Conservation (phyloP, 2,797 vertebrate genomes). For the Diglossa cyanea region DNA sequence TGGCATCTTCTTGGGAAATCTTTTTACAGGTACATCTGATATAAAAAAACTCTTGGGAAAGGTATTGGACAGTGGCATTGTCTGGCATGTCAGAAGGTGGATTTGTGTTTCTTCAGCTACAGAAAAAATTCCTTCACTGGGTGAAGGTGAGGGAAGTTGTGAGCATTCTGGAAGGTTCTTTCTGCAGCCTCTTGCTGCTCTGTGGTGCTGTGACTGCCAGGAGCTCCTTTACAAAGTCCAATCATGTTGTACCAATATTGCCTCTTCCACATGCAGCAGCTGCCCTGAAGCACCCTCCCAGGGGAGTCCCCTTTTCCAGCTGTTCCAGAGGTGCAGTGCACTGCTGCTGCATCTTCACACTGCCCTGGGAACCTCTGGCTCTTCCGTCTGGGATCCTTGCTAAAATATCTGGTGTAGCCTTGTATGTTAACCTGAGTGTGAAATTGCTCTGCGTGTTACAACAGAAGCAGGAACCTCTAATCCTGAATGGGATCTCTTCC, state of each 20-base stretch:
- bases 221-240: not conserved
- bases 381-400: not conserved
- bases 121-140: not conserved
- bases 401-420: not conserved
- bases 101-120: not conserved
- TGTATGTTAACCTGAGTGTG: accelerated
- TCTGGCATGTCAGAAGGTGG: not conserved
- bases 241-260: not conserved
- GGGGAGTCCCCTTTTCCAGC: not conserved
- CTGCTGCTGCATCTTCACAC: not conserved
- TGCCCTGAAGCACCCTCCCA: not conserved
- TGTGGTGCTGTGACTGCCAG: not conserved
- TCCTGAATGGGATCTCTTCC: not conserved
- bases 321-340: not conserved
- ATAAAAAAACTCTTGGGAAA: not conserved
- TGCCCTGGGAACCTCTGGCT: not conserved
- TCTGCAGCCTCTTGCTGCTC: not conserved
- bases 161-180: not conserved
- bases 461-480: not conserved
- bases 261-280: not conserved
- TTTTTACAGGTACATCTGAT: not conserved
- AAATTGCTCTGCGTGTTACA: not conserved
- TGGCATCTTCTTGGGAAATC: not conserved
- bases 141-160: not conserved
- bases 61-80: not conserved